Percentiles rank a stretch among this genome's conserved stretches.
These are phyloP conservation scores for Cranoglanis bouderius DNA, from an alignment of 2,113 vertebrate genomes.

Conservation along the genomic window DNA sequence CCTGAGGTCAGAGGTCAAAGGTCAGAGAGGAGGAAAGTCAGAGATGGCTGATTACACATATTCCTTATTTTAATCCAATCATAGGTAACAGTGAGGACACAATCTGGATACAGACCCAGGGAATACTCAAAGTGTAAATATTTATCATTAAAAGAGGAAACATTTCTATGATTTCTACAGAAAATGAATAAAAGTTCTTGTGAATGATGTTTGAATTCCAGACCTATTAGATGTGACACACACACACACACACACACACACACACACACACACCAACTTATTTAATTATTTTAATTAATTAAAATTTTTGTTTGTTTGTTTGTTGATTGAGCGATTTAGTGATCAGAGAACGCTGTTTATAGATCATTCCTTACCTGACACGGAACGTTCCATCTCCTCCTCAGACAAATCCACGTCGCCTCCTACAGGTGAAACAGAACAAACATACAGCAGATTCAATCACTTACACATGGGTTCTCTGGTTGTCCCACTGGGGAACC, in stretches of 20 bases:
- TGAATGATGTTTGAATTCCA: not conserved
- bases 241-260: not conserved
- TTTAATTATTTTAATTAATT: not conserved
- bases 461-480: not conserved
- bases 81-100: no score
- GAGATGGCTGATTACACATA: not conserved
- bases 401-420: slow-evolving; percentile 65
- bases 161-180: not conserved
- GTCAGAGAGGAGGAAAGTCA: not conserved
- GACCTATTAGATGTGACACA: not conserved
- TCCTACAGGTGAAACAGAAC: slow-evolving; percentile 53
- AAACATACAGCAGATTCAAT: slow-evolving; percentile 23
- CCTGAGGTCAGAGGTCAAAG: slow-evolving; percentile 49
- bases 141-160: not conserved
- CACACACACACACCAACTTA: not conserved
- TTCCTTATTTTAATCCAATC: no score
- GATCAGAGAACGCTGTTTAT: not conserved
- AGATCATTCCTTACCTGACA: slow-evolving; percentile 56
- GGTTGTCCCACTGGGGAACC: not conserved
- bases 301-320: not conserved
- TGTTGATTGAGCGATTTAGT: not conserved
- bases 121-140: not conserved
- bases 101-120: not conserved
- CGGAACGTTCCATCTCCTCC: slow-evolving; percentile 66
- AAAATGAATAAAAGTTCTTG: not conserved